Evolutionary conservation across 2,888 invertebrate genomes (phyloP).

Genomic region (Heteropelma amictum): DNA sequence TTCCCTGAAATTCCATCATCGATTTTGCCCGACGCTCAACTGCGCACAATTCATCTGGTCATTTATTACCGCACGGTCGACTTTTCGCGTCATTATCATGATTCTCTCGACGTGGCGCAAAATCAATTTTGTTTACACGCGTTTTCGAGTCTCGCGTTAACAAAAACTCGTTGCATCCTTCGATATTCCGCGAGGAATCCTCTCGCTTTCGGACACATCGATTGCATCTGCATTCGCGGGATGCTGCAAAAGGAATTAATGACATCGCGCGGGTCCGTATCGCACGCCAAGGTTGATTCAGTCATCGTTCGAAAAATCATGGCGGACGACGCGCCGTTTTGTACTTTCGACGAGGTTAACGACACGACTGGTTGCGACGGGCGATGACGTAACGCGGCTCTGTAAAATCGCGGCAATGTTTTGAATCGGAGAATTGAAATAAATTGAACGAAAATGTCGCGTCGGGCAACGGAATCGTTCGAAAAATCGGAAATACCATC

Average conservation of each 20-base stretch:
- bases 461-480: slow-evolving; percentile 4
- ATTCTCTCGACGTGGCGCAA: background rate
- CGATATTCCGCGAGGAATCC: too few relatives aligned
- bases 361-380: slow-evolving; percentile 19
- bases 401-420: background rate
- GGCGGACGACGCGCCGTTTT: background rate
- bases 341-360: slow-evolving; percentile 15
- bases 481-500: slow-evolving; percentile 54
- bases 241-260: background rate
- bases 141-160: too few relatives aligned
- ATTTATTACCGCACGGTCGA: background rate
- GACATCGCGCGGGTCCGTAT: background rate
- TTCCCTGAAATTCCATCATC: slow-evolving; percentile 11
- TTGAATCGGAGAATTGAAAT: background rate
- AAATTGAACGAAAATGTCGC: background rate
- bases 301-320: background rate
- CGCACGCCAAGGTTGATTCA: background rate
- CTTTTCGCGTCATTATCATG: background rate
- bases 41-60: background rate
- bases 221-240: background rate
- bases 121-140: too few relatives aligned
- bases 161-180: too few relatives aligned
- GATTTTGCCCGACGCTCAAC: slow-evolving; percentile 21
- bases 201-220: too few relatives aligned
- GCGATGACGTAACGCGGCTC: slow-evolving; percentile 5